phyloP scores from a whole-genome alignment of 2,888 invertebrate genomes.

The Stramonita haemastoma region DNA sequence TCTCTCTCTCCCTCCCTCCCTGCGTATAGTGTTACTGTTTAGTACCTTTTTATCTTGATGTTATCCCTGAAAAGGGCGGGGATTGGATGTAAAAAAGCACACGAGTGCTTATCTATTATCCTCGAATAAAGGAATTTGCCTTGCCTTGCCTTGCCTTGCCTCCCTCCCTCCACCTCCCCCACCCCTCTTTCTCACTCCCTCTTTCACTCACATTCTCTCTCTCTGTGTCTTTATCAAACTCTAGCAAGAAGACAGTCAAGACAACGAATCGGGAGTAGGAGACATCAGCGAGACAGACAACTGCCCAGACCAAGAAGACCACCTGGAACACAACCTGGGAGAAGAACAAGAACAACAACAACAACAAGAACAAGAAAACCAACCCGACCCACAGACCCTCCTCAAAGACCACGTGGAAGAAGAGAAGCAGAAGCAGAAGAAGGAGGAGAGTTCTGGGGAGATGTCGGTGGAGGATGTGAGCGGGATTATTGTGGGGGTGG shows the following conservation, averaged over 20 bases:
- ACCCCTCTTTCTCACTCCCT: no score
- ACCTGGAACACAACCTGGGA: neutral
- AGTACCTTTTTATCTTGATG: no score
- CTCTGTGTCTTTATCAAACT: no score
- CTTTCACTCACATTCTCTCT: no score
- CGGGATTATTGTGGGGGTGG: slow-evolving; percentile 67
- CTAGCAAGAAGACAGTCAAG: neutral
- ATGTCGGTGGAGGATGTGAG: slow-evolving; percentile 68
- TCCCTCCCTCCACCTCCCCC: no score
- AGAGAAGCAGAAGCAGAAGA: neutral
- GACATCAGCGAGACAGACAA: slow-evolving; percentile 12
- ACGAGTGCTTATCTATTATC: no score
- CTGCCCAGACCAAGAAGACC: neutral
- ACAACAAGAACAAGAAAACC: neutral
- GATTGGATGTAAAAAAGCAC: no score
- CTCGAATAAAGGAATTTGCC: no score
- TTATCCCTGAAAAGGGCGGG: no score
- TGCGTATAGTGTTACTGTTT: no score
- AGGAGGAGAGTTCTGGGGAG: neutral
- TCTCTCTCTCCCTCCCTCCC: no score
- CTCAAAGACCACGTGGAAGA: neutral
- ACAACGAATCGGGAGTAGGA: slow-evolving; percentile 50
- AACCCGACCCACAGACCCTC: neutral
- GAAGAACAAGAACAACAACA: neutral
- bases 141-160: no score